These are phyloP conservation scores for Ophonus ardosiacus DNA, from an alignment of 2,888 invertebrate genomes.

Conservation along the genomic window DNA sequence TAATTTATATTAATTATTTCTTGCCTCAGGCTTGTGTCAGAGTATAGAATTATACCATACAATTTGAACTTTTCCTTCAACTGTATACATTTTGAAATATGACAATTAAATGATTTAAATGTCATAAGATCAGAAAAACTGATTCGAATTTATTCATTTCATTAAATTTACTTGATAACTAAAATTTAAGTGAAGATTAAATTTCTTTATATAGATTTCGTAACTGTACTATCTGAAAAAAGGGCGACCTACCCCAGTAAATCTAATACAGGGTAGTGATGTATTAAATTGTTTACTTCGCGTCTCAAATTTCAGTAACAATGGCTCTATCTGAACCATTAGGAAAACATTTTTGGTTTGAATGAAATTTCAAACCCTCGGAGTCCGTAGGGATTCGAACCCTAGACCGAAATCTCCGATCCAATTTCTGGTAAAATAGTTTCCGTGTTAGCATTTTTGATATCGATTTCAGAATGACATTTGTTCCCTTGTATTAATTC, in stretches of 20 bases:
- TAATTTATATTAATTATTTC: no score
- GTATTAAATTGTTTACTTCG: slow-evolving; percentile 54
- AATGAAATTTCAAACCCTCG: slow-evolving; percentile 58
- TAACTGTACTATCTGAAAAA: neutral
- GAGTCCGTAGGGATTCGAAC: neutral
- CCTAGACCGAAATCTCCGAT: slow-evolving; percentile 68
- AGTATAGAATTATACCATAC: no score
- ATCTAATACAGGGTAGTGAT: slow-evolving; percentile 16
- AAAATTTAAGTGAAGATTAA: no score
- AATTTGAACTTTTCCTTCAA: no score
- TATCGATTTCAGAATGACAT: slow-evolving; percentile 65
- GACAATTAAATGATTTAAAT: no score
- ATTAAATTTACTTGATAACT: no score
- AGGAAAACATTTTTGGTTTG: slow-evolving; percentile 61
- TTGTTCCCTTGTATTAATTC: slow-evolving; percentile 27
- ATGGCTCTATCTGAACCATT: slow-evolving; percentile 23
- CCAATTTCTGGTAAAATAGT: slow-evolving; percentile 73
- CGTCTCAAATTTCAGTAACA: slow-evolving; percentile 57
- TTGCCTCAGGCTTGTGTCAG: no score
- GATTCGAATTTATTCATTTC: no score
- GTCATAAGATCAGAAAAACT: no score
- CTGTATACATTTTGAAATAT: no score
- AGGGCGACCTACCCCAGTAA: neutral
- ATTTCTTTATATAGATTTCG: no score
- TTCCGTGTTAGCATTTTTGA: slow-evolving; percentile 72